Evolutionary conservation across 2,888 invertebrate species (phyloP), one percentile per base, ranked within the genome.

Genomic region (Drosophila merina): DNA sequence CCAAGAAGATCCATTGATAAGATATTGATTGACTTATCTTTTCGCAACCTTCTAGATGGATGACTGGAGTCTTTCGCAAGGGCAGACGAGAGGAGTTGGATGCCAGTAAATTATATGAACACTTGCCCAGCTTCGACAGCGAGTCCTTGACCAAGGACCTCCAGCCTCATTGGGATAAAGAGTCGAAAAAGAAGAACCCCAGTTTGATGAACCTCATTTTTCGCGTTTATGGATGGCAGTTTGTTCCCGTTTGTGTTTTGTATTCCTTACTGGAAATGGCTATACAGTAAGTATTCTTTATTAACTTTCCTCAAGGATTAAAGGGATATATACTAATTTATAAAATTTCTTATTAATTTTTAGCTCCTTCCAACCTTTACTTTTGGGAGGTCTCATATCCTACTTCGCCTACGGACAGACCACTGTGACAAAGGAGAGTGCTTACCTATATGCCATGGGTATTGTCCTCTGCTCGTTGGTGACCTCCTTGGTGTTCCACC

Each of bases 381-480:
- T 95, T 70, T 91, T 95, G 9, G 95, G 95, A 56, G 93, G 93
- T 0, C 88, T 95, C 20, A 94, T 96, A n/a, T 93, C 93, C 0
- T 95, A 94, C 77, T 95, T 95, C 88, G 84, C 88, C 12, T 76
- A 84, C 9, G 93, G 93, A 0, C 93, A 94, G 30, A 92, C 89
- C 0, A 92, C 92, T 0, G 90, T 94, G 1, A 89, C 92, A 0
- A 89, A 92, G 20, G 82, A 93, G 0, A 91, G 94, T 10, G 96
- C 96, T 0, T 95, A 95, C 80, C 83, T 94, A 7, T 95, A 95
- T 89, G 95, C 95, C 0, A 90, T 92, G 0, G 94, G 94, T 0
- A 94, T 96, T 6, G 94, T 95, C 84, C 91, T 93, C 1, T 92
- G 93, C 57, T 93, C 93, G 1, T 88, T 93, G 2, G 66, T 93